Base-by-base conservation (phyloP, 1,140 invertebrate genomes). In the Ostrea denselamellosa region DNA sequence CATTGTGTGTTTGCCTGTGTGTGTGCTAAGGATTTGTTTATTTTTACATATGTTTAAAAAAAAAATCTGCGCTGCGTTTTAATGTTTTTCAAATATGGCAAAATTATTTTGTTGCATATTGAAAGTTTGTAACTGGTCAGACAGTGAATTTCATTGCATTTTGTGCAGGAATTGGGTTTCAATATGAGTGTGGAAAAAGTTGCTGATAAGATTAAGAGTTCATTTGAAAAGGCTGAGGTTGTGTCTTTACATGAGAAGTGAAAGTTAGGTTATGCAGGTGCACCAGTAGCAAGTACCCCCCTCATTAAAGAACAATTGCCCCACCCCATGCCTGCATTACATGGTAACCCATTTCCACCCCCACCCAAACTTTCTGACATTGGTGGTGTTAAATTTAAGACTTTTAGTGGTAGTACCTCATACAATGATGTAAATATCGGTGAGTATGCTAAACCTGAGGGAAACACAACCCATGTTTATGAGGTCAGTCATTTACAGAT, bases 21-120 rank as follows among this genome's bases (percentile, higher is more conserved):
- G 65, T 71, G 65, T 71, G 65, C 12, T 8, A 71, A 25, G 22
- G 65, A 71, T 25, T 22, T 25, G 22, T 25, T 71, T 10, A 25
- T 34, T 0, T 71, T 71, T 22, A 22, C 65, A 25, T 71, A n/a
- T n/a, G n/a, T n/a, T n/a, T n/a, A n/a, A n/a, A n/a, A n/a, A n/a
- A n/a, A n/a, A 65, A 65, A 71, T 28, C n/a, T 71, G 65, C 65
- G 65, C 65, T 71, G 65, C 65, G 65, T 71, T 71, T 71, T 71
- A 22, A 71, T 71, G 56, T 17, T 17, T 58, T 58, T 12, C 14
- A 17, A 12, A 17, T 12, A 58, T 19, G 19, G 56, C n/a, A 19
- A 17, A 19, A 58, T 58, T 58, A 58, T 53, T 19, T 17, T 12
- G 56, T 58, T 58, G 19, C 56, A 12, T 12, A 19, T 58, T 17